Conservation (phyloP, 2,888 invertebrate genomes). For the Acanthosepion lycidas region DNA sequence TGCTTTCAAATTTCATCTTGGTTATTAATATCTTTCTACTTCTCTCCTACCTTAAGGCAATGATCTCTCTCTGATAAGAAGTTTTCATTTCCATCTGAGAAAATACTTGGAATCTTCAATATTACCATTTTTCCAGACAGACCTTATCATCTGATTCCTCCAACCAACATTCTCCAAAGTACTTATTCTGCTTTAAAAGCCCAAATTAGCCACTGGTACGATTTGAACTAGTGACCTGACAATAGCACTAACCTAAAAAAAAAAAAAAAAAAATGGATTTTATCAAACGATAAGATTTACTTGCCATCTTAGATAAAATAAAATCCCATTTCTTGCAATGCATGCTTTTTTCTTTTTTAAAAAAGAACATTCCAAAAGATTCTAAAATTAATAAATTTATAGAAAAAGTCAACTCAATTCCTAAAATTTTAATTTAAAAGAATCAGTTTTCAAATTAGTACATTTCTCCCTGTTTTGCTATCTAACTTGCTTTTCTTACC, state of each 20-base stretch:
- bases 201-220: background rate
- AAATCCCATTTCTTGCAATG: background rate
- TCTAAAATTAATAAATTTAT: background rate
- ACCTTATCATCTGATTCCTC: background rate
- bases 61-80: background rate
- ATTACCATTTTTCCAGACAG: background rate
- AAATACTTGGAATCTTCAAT: background rate
- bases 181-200: background rate
- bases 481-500: no score
- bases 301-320: background rate
- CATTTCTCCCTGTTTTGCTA: background rate
- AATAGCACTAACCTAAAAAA: background rate
- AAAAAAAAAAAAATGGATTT: background rate
- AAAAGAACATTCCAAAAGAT: background rate
- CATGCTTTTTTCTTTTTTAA: background rate
- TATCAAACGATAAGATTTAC: constrained; percentile 1
- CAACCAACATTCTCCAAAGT: background rate
- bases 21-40: background rate
- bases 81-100: background rate
- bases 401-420: background rate
- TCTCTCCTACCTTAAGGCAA: background rate
- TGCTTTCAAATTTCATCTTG: background rate
- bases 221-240: background rate
- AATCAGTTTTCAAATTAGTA: background rate
- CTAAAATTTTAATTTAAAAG: background rate